phyloP scores from a whole-genome alignment of 2,113 vertebrate species.

The Microtus montanus region DNA sequence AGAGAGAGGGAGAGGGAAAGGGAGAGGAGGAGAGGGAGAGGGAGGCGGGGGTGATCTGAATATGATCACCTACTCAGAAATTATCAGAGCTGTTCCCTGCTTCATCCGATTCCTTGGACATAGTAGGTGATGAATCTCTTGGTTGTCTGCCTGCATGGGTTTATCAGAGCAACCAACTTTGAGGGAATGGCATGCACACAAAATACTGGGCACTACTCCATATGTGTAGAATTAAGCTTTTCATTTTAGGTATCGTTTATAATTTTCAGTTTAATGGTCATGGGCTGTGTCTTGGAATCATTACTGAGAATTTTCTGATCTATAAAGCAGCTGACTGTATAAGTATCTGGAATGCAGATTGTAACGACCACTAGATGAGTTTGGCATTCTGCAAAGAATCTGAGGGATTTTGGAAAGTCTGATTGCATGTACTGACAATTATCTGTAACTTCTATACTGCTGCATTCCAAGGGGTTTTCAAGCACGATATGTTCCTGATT shows the following conservation, averaged over 20 bases:
- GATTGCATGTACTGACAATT: not conserved
- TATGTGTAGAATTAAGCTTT: not conserved
- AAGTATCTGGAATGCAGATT: not conserved
- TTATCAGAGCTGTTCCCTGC: too few relatives aligned
- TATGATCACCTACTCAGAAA: too few relatives aligned
- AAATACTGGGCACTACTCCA: too few relatives aligned
- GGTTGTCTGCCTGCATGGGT: too few relatives aligned
- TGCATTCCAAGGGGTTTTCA: not conserved
- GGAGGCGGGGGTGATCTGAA: too few relatives aligned
- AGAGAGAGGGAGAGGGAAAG: too few relatives aligned
- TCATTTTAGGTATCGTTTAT: not conserved
- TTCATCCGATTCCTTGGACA: too few relatives aligned
- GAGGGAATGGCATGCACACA: too few relatives aligned
- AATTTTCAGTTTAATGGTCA: slow-evolving; percentile 33
- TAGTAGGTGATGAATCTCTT: too few relatives aligned
- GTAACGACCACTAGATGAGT: not conserved
- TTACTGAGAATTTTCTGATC: not conserved
- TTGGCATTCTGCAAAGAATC: not conserved
- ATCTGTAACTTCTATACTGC: not conserved
- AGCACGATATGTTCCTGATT: not conserved
- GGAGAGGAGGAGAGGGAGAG: too few relatives aligned
- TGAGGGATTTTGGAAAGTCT: slow-evolving; percentile 28
- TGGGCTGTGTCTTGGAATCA: not conserved
- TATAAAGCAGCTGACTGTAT: not conserved
- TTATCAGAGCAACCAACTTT: too few relatives aligned